Evolutionary conservation across 2,888 invertebrate species (phyloP).

Genomic region (Eledona agricola): DNA sequence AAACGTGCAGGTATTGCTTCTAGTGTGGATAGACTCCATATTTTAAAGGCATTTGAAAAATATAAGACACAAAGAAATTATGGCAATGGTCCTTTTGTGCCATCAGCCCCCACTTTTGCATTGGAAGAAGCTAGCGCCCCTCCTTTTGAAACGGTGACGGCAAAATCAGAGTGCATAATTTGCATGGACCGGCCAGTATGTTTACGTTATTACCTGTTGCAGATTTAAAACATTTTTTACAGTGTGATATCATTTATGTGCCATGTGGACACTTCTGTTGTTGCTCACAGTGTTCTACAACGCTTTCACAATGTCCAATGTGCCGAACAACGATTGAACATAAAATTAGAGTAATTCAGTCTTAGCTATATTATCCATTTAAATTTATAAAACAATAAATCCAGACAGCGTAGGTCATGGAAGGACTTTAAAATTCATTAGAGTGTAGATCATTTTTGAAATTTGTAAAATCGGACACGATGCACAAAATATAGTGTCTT

Average conservation of each 20-base stretch:
- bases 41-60: conserved; percentile 70
- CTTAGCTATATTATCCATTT: conserved; percentile 12
- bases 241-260: conserved; percentile 83
- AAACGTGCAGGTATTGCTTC: conserved; percentile 68
- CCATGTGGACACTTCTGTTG: conserved; percentile 90
- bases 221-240: conserved; percentile 39
- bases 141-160: conserved; percentile 48
- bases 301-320: conserved; percentile 77
- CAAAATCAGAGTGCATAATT: conserved; percentile 76
- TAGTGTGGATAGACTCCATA: conserved; percentile 67
- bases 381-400: conserved; percentile 2
- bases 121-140: conserved; percentile 55
- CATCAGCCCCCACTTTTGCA: conserved; percentile 49
- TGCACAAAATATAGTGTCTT: too few relatives aligned
- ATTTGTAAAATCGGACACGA: too few relatives aligned
- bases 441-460: too few relatives aligned
- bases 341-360: conserved; percentile 70
- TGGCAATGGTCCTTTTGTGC: conserved; percentile 44
- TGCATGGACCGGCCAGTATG: conserved; percentile 80
- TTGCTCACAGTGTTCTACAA: conserved; percentile 74
- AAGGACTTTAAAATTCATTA: too few relatives aligned
- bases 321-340: conserved; percentile 77
- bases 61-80: conserved; percentile 67
- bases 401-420: too few relatives aligned
- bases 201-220: conserved; percentile 2